Evolutionary conservation across 2,888 invertebrate species (phyloP).

Genomic region (Drosophila cognata): DNA sequence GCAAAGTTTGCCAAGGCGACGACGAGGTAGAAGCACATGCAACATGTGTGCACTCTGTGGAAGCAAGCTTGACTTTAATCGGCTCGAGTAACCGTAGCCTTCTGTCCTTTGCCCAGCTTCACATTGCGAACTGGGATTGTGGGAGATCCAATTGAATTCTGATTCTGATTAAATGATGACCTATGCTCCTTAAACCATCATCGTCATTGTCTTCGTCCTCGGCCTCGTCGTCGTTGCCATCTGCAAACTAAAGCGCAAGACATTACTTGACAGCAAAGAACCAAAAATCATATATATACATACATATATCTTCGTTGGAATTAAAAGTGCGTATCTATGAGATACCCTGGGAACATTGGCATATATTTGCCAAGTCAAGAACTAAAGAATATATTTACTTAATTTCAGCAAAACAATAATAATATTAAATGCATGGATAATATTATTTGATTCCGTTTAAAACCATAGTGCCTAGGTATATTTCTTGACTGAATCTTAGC

Average conservation of each 20-base stretch:
- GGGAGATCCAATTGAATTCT: constrained; percentile 27
- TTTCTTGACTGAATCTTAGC: background rate
- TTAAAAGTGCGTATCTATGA: background rate
- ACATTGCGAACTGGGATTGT: background rate
- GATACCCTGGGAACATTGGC: constrained; percentile 10
- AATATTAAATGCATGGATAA: background rate
- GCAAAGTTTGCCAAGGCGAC: constrained; percentile 58
- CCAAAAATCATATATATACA: constrained; percentile 29
- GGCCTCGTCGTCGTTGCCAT: background rate
- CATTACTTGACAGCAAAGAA: constrained; percentile 15
- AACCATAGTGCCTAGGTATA: too few species aligned
- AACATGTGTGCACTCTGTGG: constrained; percentile 63
- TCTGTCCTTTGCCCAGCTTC: background rate
- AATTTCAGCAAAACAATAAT: background rate
- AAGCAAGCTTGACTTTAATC: constrained; percentile 41
- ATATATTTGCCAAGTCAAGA: background rate
- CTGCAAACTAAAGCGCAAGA: constrained; percentile 16
- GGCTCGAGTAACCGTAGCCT: constrained; percentile 28
- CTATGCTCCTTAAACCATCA: constrained; percentile 34
- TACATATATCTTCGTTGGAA: background rate
- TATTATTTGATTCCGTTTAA: background rate
- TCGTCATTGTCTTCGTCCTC: constrained; percentile 8
- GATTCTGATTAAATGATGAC: constrained; percentile 56
- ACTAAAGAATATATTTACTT: too few species aligned
- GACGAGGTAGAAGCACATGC: constrained; percentile 40